These are phyloP conservation scores for Nysson spinosus DNA, from an alignment of 2,888 invertebrate species.

Conservation along the genomic window DNA sequence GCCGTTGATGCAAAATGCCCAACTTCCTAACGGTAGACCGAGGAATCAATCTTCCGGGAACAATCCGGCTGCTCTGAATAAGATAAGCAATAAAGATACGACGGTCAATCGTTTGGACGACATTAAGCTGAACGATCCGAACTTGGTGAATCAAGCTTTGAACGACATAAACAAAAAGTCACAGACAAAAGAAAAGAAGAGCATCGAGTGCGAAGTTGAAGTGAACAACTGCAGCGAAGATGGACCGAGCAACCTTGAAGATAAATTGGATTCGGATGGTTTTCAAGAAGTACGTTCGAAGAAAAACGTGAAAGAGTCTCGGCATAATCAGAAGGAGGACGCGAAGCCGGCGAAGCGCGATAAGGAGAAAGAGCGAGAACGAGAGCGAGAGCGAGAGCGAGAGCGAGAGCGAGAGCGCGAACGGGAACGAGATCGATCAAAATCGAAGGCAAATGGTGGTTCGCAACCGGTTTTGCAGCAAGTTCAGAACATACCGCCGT, in stretches of 20 bases:
- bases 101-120: constrained; percentile 79
- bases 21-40: constrained; percentile 70
- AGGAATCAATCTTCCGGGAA: constrained; percentile 69
- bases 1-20: constrained; percentile 67
- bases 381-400: constrained; percentile 72
- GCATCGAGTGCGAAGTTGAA: constrained; percentile 79
- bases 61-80: constrained; percentile 57
- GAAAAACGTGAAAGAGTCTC: constrained; percentile 84
- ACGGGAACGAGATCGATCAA: constrained; percentile 73
- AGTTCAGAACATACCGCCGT: constrained; percentile 78
- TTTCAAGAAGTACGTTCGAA: constrained; percentile 92
- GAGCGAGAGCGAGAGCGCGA: constrained; percentile 71
- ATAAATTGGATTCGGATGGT: constrained; percentile 81
- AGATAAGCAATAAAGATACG: constrained; percentile 71
- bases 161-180: constrained; percentile 76
- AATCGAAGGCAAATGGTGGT: constrained; percentile 70
- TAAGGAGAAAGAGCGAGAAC: constrained; percentile 71
- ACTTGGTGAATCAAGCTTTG: constrained; percentile 79
- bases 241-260: constrained; percentile 75
- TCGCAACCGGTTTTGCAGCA: constrained; percentile 65
- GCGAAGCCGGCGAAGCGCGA: constrained; percentile 64
- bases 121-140: constrained; percentile 79
- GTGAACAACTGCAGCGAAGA: constrained; percentile 78
- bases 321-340: constrained; percentile 74
- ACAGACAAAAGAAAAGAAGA: constrained; percentile 72